Base-by-base conservation (phyloP, 2,888 invertebrate genomes). In the Idaea aversata region DNA sequence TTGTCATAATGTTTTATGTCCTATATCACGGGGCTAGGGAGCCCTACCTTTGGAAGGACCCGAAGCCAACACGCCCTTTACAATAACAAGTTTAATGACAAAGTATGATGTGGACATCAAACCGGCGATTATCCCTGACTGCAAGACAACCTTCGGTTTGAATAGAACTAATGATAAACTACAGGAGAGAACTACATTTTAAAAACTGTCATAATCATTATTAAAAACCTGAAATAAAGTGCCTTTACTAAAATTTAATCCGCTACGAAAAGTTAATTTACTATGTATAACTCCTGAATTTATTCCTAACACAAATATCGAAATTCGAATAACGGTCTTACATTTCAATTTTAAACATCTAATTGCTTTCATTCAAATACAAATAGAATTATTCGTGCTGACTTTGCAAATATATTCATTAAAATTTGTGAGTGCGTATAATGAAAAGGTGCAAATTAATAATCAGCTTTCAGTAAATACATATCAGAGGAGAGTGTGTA, bases 371-470 rank as follows among this genome's bases (percentile, higher is more conserved):
- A 47, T 57, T 57, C 47, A 25, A 57, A 35, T 16, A 34, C 47
- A 63, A 58, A 58, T 63, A 16, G 16, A 58, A 16, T 63, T 60
- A 60, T 60, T 60, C 60, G 34, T 60, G 34, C 60, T 60, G 25
- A 58, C 16, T 58, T 58, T 58, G 58, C 15, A 58, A 58, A 58
- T 58, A 58, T 58, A 16, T 58, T 58, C 58, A 58, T 58, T 58
- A 15, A 58, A 58, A 58, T 58, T 58, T 58, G 58, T 58, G 16
- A 58, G 15, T 47, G 47, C 47, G 47, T 47, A 47, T 47, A 47
- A 4, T 47, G 13, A 47, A 47, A 13, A 47, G 47, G 47, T 10
- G 47, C 47, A 47, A 61, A 59, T 34, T 16, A 59, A 59, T 59
- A 59, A 59, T 47, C 47, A 47, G 47, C 47, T 47, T 47, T 47